Evolutionary conservation across 2,113 vertebrate species (phyloP).

Genomic region (Anas platyrhynchos): DNA sequence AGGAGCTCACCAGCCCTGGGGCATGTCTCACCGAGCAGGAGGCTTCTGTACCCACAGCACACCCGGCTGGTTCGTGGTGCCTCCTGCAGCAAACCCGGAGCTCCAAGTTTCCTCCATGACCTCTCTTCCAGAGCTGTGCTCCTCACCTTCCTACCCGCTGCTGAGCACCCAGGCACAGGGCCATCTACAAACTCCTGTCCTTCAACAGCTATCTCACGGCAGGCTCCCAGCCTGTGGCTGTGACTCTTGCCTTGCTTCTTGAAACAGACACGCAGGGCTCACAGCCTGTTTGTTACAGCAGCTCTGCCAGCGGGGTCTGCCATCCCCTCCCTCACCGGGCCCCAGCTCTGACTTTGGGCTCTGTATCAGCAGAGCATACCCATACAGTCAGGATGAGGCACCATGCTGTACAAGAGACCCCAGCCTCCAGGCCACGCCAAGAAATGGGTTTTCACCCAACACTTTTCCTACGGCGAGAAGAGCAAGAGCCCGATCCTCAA

Average conservation of each 20-base stretch:
- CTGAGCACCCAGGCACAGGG: background rate
- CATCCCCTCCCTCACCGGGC: background rate
- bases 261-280: background rate
- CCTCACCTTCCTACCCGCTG: background rate
- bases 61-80: fast-evolving
- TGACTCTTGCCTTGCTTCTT: background rate
- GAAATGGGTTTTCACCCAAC: background rate
- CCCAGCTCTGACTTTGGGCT: background rate
- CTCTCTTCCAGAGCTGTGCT: background rate
- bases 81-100: background rate
- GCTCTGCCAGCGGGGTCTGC: background rate
- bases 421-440: background rate
- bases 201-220: background rate
- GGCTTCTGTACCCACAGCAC: fast-evolving
- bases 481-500: background rate
- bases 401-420: background rate
- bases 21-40: background rate
- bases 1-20: background rate
- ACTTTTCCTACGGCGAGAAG: background rate
- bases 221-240: background rate
- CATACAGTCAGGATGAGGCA: background rate
- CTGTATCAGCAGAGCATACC: background rate
- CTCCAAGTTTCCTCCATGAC: background rate
- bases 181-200: background rate
- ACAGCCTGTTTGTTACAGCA: background rate